These are phyloP conservation scores for Anolis carolinensis DNA, from an alignment of 2,113 vertebrate species.

Conservation along the genomic window DNA sequence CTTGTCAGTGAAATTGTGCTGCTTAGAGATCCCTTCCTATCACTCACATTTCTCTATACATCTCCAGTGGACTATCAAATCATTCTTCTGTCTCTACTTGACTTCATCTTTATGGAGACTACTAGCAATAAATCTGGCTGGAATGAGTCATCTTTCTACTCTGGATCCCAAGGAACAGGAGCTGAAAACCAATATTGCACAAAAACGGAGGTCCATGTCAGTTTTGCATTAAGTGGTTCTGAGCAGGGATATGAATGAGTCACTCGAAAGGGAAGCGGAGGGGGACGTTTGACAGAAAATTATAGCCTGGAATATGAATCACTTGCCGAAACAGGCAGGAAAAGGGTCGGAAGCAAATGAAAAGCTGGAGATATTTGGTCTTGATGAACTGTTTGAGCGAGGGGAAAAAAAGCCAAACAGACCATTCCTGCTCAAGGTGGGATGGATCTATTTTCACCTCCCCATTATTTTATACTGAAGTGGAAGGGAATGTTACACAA, in stretches of 20 bases:
- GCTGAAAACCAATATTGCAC: not conserved
- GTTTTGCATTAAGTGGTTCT: conserved; percentile 35
- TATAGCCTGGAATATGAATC: conserved; percentile 53
- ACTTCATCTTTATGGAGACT: not conserved
- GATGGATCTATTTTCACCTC: not conserved
- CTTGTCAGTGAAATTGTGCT: no score
- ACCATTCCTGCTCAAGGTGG: not conserved
- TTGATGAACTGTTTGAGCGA: not conserved
- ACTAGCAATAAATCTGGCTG: not conserved
- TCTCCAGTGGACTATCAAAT: not conserved
- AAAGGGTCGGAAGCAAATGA: conserved; percentile 24
- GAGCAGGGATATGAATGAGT: conserved; percentile 59
- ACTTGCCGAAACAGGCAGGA: not conserved
- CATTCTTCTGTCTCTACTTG: not conserved
- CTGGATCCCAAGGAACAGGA: not conserved
- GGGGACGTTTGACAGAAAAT: conserved; percentile 50
- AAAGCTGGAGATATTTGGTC: conserved; percentile 14
- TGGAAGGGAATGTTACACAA: not conserved
- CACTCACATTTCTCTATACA: no score
- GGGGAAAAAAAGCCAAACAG: conserved; percentile 22
- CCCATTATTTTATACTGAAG: no score
- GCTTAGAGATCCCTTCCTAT: no score
- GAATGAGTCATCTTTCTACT: conserved; percentile 21
- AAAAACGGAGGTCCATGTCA: conserved; percentile 34
- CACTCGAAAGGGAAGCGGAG: not conserved